Evolutionary conservation across 1,140 invertebrate species (phyloP).

Genomic region (Cheumatopsyche charites): DNA sequence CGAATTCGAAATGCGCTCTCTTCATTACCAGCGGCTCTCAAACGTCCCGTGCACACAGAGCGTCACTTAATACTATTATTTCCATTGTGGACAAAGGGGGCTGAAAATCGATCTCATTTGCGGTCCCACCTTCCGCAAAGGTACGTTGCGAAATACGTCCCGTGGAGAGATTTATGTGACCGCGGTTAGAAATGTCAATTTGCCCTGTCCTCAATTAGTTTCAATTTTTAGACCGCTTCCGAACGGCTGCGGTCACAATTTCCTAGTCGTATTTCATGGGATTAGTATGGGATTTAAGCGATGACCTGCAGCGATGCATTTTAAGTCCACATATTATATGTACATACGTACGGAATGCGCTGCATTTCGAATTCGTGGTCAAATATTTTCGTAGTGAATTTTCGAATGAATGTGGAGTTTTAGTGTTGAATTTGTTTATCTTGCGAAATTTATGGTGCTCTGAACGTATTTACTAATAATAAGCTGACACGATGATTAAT

Average conservation of each 20-base stretch:
- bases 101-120: background rate
- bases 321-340: no score
- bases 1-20: background rate
- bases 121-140: background rate
- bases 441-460: no score
- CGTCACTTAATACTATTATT: no score
- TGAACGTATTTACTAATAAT: no score
- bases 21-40: background rate
- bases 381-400: no score
- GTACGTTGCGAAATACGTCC: slow-evolving; percentile 3
- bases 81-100: background rate
- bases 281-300: background rate
- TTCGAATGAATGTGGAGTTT: no score
- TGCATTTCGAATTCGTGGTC: no score
- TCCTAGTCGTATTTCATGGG: background rate
- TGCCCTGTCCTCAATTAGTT: background rate
- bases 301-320: no score
- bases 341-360: no score
- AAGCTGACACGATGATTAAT: no score
- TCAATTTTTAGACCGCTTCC: background rate
- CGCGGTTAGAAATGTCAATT: slow-evolving; percentile 14
- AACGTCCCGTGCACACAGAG: background rate
- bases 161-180: slow-evolving; percentile 5
- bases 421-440: no score
- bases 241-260: background rate